Percentiles rank a stretch among this genome's conserved stretches.
Conservation (phyloP, 2,797 vertebrate genomes). For the Anniella stebbinsi region DNA sequence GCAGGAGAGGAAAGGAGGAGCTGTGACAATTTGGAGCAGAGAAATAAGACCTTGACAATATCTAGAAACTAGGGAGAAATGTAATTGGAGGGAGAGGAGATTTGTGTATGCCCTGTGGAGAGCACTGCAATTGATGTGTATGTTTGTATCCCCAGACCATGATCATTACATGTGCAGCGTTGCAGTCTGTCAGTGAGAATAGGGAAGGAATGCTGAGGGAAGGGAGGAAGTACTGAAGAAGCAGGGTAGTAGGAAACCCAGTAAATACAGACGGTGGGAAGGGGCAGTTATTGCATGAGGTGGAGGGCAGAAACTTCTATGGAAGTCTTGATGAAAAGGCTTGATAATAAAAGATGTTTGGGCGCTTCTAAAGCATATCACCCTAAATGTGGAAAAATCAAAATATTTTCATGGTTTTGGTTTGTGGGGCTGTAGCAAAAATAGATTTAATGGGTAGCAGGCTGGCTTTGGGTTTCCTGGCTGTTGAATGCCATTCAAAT, state of each 20-base stretch:
- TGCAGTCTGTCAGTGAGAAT: background rate
- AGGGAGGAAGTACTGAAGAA: background rate
- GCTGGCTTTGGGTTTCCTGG: background rate
- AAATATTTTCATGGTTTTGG: background rate
- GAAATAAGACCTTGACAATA: background rate
- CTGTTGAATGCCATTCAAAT: background rate
- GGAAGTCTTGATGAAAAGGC: background rate
- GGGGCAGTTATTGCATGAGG: background rate
- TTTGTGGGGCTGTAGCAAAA: background rate
- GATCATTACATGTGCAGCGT: background rate
- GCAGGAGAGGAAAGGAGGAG: background rate
- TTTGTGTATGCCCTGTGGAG: background rate
- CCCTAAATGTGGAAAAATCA: constrained; percentile 9
- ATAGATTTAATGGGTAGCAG: background rate
- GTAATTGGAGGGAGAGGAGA: background rate
- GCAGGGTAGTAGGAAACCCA: background rate
- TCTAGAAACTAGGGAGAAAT: background rate
- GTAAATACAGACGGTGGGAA: background rate
- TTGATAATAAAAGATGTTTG: background rate
- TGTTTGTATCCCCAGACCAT: background rate
- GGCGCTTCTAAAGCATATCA: background rate
- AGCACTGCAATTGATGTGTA: background rate
- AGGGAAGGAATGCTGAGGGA: background rate
- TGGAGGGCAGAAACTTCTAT: background rate
- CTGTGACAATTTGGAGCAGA: background rate